Evolutionary conservation across 2,797 vertebrate genomes (phyloP).

Genomic region (Rhabdophis nuchalis): DNA sequence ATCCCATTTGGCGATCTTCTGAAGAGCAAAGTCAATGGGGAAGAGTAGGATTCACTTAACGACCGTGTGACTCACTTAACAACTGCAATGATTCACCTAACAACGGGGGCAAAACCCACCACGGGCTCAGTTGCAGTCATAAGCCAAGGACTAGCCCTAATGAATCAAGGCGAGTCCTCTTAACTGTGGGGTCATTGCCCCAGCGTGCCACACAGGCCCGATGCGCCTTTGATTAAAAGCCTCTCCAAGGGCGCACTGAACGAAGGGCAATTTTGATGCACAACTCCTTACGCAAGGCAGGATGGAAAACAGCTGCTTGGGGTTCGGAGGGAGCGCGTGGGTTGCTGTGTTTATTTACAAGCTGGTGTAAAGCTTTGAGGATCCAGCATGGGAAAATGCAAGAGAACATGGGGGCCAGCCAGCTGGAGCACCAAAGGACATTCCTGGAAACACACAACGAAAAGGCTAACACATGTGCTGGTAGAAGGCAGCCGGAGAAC

Average conservation of each 20-base stretch:
- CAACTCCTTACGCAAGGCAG: background rate
- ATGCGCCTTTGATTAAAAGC: slow-evolving; percentile 13
- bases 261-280: background rate
- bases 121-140: background rate
- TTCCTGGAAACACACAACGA: background rate
- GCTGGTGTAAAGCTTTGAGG: slow-evolving; percentile 3
- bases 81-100: background rate
- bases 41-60: background rate
- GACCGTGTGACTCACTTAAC: background rate
- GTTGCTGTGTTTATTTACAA: slow-evolving; percentile 4
- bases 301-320: slow-evolving; percentile 31
- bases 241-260: background rate
- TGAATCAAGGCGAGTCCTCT: background rate
- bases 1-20: background rate
- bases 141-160: background rate
- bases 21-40: background rate
- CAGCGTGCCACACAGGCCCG: background rate
- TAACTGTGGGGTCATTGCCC: background rate
- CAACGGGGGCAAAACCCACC: background rate
- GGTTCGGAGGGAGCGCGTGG: background rate
- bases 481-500: background rate
- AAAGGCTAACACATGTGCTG: background rate
- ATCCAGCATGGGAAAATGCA: background rate
- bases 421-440: no score
- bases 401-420: background rate